Evolutionary conservation across 2,113 vertebrate species (phyloP), one percentile per base, ranked within the genome.

Genomic region (Calidris pugnax): DNA sequence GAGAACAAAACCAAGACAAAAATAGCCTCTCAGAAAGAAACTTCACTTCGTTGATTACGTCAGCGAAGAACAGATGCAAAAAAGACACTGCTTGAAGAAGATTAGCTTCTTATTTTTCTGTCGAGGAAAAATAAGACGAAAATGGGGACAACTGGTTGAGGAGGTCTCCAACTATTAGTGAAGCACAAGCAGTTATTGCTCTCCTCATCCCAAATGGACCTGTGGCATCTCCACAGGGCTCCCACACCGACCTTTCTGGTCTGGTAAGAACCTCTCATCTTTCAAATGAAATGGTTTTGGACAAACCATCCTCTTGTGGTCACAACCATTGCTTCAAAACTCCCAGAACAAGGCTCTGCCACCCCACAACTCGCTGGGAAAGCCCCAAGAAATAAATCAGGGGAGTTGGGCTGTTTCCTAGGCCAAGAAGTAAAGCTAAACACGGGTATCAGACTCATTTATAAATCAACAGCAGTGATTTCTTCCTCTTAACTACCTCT

Each of bases 401-500:
- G n/a, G n/a, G 55, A 86, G n/a, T 39, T 33, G 43, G 85, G 68
- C 80, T 32, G 32, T 57, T 94, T 92, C 79, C 92, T 71, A 85
- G 59, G 51, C 63, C 90, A 45, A 86, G 64, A 94, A 86, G 86
- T 51, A 85, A 97, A 95, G 23, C 48, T 86, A 64, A 93, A 71
- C 63, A 67, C 45, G 30, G 86, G 28, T 85, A 87, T 91, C 33
- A 30, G 48, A 57, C 28, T 81, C 45, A 28, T 79, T 86, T 82
- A 89, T 47, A 56, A 75, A 78, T 19, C 47, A 85, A 63, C 55
- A 77, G 84, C 59, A 33, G 74, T 56, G 48, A 72, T 51, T 75
- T 86, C 45, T 53, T 33, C 67, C 59, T 7, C 0, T 10, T 10
- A 75, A 67, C 41, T 39, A 56, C 74, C 55, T 89, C 53, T 63